Conservation (phyloP, 2,888 invertebrate species). For the Hypsopygia costalis region DNA sequence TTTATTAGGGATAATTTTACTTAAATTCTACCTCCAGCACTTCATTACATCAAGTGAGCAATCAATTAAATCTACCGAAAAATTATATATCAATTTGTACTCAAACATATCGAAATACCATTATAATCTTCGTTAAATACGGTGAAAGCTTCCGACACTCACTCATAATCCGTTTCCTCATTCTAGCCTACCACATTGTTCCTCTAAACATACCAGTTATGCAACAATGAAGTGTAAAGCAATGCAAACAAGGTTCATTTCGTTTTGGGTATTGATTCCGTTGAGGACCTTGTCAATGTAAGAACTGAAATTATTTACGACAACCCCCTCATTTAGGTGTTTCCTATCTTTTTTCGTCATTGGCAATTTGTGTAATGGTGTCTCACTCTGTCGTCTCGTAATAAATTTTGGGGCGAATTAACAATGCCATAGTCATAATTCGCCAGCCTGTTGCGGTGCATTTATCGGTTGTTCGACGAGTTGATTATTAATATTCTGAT, state of each 20-base stretch:
- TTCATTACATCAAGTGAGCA: background rate
- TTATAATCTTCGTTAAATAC: conserved; percentile 56
- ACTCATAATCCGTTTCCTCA: conserved; percentile 55
- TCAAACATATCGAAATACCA: conserved; percentile 29
- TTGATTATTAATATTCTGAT: conserved; percentile 24
- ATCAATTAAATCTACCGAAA: background rate
- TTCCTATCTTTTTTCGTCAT: conserved; percentile 41
- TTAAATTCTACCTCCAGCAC: no score
- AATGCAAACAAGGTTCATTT: conserved; percentile 22
- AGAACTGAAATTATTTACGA: conserved; percentile 65
- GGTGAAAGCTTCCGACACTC: conserved; percentile 55
- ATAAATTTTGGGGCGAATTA: conserved; percentile 68
- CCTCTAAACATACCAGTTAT: conserved; percentile 29
- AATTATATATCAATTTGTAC: conserved; percentile 20
- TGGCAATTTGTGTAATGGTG: conserved; percentile 25
- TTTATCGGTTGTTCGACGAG: conserved; percentile 46
- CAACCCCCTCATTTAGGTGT: conserved; percentile 63
- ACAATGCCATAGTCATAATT: conserved; percentile 64
- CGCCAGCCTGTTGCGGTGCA: conserved; percentile 52
- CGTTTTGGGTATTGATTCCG: conserved; percentile 17
- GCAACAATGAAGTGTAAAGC: conserved; percentile 23
- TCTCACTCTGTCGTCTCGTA: conserved; percentile 44
- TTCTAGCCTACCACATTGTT: conserved; percentile 51
- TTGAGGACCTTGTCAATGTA: conserved; percentile 57
- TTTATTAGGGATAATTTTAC: no score